Evolutionary conservation across 2,888 invertebrate species (phyloP).

Genomic region (Bugulina stolonifera): DNA sequence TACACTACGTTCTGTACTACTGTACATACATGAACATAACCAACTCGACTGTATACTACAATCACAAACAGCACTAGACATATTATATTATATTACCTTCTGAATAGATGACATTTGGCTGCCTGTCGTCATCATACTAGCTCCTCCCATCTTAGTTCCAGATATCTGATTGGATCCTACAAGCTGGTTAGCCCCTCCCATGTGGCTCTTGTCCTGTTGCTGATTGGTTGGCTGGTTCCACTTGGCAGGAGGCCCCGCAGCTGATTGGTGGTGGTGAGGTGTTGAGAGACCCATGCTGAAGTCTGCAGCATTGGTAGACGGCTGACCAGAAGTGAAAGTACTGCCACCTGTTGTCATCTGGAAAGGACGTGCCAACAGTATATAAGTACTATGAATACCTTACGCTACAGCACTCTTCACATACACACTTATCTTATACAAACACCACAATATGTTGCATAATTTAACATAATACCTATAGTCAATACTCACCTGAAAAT

Average conservation of each 20-base stretch:
- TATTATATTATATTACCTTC: too few species aligned
- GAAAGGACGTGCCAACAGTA: too few species aligned
- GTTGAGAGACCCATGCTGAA: not conserved
- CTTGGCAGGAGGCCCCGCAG: not conserved
- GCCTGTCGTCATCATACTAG: not conserved
- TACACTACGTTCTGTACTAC: too few species aligned
- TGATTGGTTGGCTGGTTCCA: not conserved
- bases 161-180: not conserved
- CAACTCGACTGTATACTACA: too few species aligned
- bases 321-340: not conserved
- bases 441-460: too few species aligned
- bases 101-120: not conserved
- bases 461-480: too few species aligned
- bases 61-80: too few species aligned
- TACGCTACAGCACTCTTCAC: too few species aligned
- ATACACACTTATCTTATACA: too few species aligned
- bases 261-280: not conserved
- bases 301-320: not conserved
- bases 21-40: too few species aligned
- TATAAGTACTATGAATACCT: too few species aligned
- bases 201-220: not conserved
- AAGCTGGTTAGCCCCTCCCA: not conserved
- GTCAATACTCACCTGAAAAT: conserved; percentile 7
- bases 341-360: not conserved
- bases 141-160: not conserved